These are phyloP conservation scores for Anticlea derivata DNA, from an alignment of 2,888 invertebrate genomes.

Conservation along the genomic window DNA sequence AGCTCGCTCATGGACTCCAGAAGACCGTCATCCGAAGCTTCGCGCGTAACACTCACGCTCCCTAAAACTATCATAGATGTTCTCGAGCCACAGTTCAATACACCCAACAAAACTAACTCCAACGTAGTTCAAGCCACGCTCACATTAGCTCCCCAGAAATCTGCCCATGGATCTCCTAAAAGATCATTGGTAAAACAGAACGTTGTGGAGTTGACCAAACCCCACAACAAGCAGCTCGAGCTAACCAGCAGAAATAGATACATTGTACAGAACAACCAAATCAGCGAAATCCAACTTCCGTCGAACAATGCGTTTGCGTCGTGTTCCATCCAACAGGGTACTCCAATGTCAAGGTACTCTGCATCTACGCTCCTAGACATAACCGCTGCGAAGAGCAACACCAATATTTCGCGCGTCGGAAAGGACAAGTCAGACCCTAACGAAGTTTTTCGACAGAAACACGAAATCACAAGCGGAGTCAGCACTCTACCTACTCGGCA, in stretches of 20 bases:
- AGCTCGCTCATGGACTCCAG: slow-evolving; percentile 86
- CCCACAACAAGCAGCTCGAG: slow-evolving; percentile 75
- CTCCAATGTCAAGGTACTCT: slow-evolving; percentile 83
- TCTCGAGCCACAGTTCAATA: slow-evolving; percentile 82
- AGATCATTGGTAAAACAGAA: slow-evolving; percentile 75
- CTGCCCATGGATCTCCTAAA: slow-evolving; percentile 74
- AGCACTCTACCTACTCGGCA: slow-evolving; percentile 88
- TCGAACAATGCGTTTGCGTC: slow-evolving; percentile 71
- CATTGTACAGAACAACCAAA: slow-evolving; percentile 81
- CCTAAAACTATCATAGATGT: slow-evolving; percentile 80
- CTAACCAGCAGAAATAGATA: slow-evolving; percentile 78
- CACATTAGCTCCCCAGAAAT: slow-evolving; percentile 85
- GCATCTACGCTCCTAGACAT: slow-evolving; percentile 83
- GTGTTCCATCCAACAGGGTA: slow-evolving; percentile 74
- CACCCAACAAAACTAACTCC: slow-evolving; percentile 75
- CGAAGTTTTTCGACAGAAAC: slow-evolving; percentile 66
- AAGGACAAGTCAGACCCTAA: slow-evolving; percentile 61
- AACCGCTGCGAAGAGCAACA: slow-evolving; percentile 58
- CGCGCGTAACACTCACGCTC: slow-evolving; percentile 79
- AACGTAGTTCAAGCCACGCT: slow-evolving; percentile 86
- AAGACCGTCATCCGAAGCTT: slow-evolving; percentile 83
- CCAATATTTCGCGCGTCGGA: slow-evolving; percentile 54
- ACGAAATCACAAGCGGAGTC: slow-evolving; percentile 74
- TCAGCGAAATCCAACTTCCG: slow-evolving; percentile 78
- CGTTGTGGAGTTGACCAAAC: slow-evolving; percentile 66